Evolutionary conservation across 2,113 vertebrate species (phyloP), one percentile per base, ranked within the genome.

Genomic region (Psammodynastes pulverulentus): DNA sequence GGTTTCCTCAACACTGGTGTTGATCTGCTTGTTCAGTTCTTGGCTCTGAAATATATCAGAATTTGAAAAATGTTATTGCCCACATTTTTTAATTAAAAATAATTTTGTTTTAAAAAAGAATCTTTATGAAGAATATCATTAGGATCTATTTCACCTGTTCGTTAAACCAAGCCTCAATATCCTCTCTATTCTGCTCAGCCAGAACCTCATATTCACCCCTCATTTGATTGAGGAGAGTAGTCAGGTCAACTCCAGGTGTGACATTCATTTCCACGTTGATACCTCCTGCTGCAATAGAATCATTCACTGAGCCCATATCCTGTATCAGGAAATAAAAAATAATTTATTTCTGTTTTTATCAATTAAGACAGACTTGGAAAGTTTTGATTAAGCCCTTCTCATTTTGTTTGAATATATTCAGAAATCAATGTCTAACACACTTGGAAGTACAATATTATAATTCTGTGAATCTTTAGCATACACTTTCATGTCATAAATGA

Each of bases 191-290:
- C 91, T 97, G 97, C 13, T 88, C 2, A 39, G 97, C 87, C 45
- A 97, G 0, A 24, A 21, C 26, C 90, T 98, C 97, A 67, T 98
- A 98, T 49, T 97, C 95, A 9, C 86, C 88, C 93, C 98, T 97
- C 93, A 97, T 94, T 3, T 97, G 96, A 72, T 93, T 17, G 90
- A 98, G 90, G 1, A 95, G 86, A 56, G 92, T 62, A 1, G 29
- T 48, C 92, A 98, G 93, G 49, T 97, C 94, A 1, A 72, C 51
- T 24, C 96, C 95, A 1, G 93, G 24, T 6, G 94, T 1, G 9
- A 91, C 92, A 87, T 98, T 97, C 89, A 98, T 90, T 88, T 97
- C 94, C 0, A 98, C 97, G 2, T 96, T 95, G 26, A 98, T 97
- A 3, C 13, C 6, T 2, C 96, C 96, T 1, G 3, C 72, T 43